Evolutionary conservation across 2,113 vertebrate species (phyloP).

Genomic region (Sphaerodactylus townsendi): DNA sequence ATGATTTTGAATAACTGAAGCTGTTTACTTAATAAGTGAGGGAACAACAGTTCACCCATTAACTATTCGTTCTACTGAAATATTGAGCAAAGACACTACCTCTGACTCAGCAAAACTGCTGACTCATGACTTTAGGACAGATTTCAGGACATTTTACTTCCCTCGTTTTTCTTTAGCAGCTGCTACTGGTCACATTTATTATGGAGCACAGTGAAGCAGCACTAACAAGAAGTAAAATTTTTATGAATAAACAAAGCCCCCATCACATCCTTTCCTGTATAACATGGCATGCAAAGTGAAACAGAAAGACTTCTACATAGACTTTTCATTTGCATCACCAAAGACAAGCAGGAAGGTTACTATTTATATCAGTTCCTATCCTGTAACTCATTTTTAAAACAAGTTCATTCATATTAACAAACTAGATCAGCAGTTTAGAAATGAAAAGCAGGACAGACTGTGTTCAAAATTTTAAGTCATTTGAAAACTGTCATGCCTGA

Average conservation of each 20-base stretch:
- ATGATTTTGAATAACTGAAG: neutral
- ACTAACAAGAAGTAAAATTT: neutral
- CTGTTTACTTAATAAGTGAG: neutral
- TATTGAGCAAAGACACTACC: neutral
- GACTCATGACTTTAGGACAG: neutral
- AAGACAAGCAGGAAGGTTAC: neutral
- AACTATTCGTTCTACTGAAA: neutral
- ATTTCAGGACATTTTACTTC: neutral
- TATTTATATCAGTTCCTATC: neutral
- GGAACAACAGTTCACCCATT: neutral
- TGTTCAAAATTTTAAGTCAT: neutral
- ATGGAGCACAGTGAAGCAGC: neutral
- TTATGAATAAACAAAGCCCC: slow-evolving; percentile 24
- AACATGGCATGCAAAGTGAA: neutral
- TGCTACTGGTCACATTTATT: neutral
- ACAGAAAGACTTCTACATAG: neutral
- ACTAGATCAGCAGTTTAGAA: neutral
- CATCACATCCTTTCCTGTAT: neutral
- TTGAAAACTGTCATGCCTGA: neutral
- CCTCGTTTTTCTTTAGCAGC: neutral
- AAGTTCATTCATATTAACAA: neutral
- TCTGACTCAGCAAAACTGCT: neutral
- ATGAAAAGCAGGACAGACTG: neutral
- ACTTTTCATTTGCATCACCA: neutral
- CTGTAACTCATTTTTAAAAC: neutral